A percentile compares a stretch with the other conserved stretches of the same genome.
These are phyloP conservation scores for Heliocidaris tuberculata DNA, from an alignment of 35 echinoderm and acorn worm genomes.

Conservation along the genomic window DNA sequence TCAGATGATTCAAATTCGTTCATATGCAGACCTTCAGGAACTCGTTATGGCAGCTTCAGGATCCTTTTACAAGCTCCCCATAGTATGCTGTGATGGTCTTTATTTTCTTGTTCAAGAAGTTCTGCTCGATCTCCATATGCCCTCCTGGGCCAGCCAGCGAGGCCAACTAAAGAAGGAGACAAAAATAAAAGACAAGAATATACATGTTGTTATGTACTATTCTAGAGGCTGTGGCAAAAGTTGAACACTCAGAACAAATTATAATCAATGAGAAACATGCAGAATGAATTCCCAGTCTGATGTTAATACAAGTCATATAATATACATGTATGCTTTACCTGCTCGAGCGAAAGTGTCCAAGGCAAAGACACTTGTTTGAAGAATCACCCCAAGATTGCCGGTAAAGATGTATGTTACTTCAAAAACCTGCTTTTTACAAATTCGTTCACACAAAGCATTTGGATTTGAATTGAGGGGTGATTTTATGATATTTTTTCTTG, in stretches of 20 bases:
- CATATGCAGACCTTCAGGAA: too few species aligned
- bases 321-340: not conserved
- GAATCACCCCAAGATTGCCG: conserved; percentile 47
- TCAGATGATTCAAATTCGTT: too few species aligned
- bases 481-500: conserved; percentile 69
- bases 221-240: too few species aligned
- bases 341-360: conserved; percentile 74
- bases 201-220: too few species aligned
- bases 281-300: too few species aligned
- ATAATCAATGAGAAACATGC: too few species aligned
- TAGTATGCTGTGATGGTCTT: conserved; percentile 98
- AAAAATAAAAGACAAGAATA: not conserved
- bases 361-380: conserved; percentile 77
- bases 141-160: conserved; percentile 83
- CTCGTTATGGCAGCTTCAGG: not conserved
- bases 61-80: conserved; percentile 83
- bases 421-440: too few species aligned
- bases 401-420: too few species aligned
- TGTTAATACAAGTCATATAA: too few species aligned
- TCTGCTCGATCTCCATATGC: conserved; percentile 89
- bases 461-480: conserved; percentile 61
- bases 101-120: conserved; percentile 90
- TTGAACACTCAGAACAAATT: too few species aligned
- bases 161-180: conserved; percentile 59
- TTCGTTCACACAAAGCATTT: too few species aligned